Conservation (phyloP, 1,140 invertebrate species). For the Sycobia sp. region DNA sequence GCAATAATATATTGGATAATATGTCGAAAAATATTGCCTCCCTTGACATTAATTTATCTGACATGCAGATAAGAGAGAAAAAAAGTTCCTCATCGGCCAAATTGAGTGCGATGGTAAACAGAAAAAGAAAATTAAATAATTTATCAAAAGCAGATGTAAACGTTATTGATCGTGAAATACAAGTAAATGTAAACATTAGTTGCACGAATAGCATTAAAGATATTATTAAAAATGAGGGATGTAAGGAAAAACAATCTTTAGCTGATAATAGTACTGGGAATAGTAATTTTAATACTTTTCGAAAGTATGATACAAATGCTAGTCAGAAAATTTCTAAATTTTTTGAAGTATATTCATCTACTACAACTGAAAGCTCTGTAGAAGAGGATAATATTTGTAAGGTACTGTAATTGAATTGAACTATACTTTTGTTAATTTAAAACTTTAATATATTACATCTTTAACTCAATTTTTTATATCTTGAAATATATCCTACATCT, state of each 20-base stretch:
- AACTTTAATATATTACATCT: no score
- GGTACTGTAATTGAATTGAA: conserved; percentile 33
- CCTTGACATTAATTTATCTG: conserved; percentile 4
- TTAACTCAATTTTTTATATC: no score
- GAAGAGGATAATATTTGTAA: conserved; percentile 60
- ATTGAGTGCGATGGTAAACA: conserved; percentile 44
- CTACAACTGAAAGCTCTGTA: conserved; percentile 73
- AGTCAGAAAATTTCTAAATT: conserved; percentile 54
- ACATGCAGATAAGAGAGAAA: conserved; percentile 34
- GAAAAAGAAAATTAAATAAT: conserved; percentile 42
- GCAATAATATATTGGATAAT: conserved; percentile 27
- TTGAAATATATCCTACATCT: no score
- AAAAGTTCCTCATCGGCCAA: conserved; percentile 31
- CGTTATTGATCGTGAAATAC: conserved; percentile 42
- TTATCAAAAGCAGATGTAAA: conserved; percentile 44
- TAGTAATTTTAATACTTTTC: conserved; percentile 48
- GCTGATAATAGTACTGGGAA: conserved; percentile 40
- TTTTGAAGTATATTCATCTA: conserved; percentile 73
- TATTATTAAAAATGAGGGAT: conserved; percentile 1
- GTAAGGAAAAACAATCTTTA: conserved; percentile 46
- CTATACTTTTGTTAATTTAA: no score
- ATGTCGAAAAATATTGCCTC: neutral
- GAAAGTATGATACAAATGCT: conserved; percentile 51
- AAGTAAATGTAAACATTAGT: conserved; percentile 14
- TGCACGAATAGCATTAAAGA: neutral